These are phyloP conservation scores for Charanyca ferruginea DNA, from an alignment of 2,888 invertebrate species.

Conservation along the genomic window DNA sequence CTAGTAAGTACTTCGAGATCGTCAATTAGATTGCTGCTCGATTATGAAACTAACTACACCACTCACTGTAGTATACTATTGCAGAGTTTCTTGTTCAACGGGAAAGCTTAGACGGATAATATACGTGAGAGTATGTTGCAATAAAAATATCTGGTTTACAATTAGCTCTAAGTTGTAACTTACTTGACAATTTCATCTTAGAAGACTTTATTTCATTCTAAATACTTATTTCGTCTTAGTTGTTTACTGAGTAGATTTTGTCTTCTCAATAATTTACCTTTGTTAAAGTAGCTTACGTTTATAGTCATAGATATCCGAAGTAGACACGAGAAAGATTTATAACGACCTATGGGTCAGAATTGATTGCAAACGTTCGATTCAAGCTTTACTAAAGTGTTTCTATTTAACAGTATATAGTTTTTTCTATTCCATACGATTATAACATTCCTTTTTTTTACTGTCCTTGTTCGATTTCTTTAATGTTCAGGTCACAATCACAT, in stretches of 20 bases:
- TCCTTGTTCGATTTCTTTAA: conserved; percentile 7
- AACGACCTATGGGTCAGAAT: not conserved
- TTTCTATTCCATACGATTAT: not conserved
- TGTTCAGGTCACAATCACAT: not conserved
- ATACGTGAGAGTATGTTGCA: conserved; percentile 17
- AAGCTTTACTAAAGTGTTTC: not conserved
- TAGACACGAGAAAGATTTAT: too few species aligned
- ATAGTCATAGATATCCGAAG: too few species aligned
- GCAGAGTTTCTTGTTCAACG: conserved; percentile 14
- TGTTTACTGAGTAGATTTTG: not conserved
- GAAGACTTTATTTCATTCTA: conserved; percentile 8
- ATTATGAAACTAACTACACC: conserved; percentile 28
- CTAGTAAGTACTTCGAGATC: conserved; percentile 13
- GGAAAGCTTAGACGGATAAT: conserved; percentile 14
- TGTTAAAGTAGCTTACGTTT: too few species aligned
- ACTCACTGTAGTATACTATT: conserved; percentile 26
- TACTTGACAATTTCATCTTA: conserved; percentile 16
- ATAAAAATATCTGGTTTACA: conserved; percentile 22
- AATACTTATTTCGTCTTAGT: not conserved
- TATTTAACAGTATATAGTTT: not conserved
- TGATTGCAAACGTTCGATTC: not conserved
- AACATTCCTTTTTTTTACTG: not conserved
- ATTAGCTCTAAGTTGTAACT: conserved; percentile 13
- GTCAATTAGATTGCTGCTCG: conserved; percentile 26
- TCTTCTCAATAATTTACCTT: too few species aligned